These are phyloP conservation scores for Drosophila burlai DNA, from an alignment of 1,140 invertebrate genomes.

Conservation along the genomic window DNA sequence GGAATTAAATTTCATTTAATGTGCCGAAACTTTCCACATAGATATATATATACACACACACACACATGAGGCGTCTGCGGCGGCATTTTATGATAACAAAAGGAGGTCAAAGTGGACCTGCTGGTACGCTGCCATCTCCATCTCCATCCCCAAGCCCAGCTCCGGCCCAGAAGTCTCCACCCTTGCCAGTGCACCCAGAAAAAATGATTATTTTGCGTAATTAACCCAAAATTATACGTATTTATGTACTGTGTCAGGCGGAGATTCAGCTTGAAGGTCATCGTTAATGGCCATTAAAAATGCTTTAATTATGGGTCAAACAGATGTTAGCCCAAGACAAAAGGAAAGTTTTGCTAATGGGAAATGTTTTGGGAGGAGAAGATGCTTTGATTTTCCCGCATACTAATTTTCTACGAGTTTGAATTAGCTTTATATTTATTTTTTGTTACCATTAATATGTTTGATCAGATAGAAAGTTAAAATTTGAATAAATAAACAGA, in stretches of 20 bases:
- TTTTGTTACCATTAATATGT: background rate
- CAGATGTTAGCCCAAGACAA: constrained; percentile 48
- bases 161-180: background rate
- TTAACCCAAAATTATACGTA: constrained; percentile 74
- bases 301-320: constrained; percentile 46
- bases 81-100: constrained; percentile 77
- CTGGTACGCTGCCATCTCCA: constrained; percentile 26
- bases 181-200: constrained; percentile 31
- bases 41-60: constrained; percentile 41
- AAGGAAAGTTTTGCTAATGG: constrained; percentile 44
- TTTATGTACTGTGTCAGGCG: constrained; percentile 61
- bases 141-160: background rate
- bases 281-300: constrained; percentile 49
- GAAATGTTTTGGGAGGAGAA: background rate
- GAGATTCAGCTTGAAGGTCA: constrained; percentile 64
- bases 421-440: background rate
- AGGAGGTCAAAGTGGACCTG: constrained; percentile 70
- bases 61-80: constrained; percentile 61
- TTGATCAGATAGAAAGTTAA: background rate
- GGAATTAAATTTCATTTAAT: constrained; percentile 82
- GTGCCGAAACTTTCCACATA: constrained; percentile 73
- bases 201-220: constrained; percentile 76
- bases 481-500: too few species aligned
- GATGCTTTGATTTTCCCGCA: background rate
- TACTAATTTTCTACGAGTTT: background rate